Conservation (phyloP, 2,888 invertebrate genomes). For the Dicycla oo region DNA sequence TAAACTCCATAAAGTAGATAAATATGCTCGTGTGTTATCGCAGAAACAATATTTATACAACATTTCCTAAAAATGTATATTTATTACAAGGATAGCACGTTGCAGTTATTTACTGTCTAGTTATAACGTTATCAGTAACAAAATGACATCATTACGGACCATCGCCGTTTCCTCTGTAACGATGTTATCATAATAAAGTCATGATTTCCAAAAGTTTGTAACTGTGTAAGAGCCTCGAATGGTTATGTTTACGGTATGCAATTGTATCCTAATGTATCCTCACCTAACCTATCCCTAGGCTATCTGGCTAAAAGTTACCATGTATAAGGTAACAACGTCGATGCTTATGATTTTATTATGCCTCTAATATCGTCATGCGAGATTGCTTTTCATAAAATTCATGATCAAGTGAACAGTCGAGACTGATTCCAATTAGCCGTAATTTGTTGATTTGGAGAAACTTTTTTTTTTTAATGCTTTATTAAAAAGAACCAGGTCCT, state of each 20-base stretch:
- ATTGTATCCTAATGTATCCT: too few species aligned
- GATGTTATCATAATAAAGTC: slow-evolving; percentile 71
- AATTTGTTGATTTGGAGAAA: slow-evolving; percentile 18
- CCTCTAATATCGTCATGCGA: slow-evolving; percentile 25
- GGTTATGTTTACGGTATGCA: slow-evolving; percentile 56
- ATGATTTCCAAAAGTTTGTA: slow-evolving; percentile 70
- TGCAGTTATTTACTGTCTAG: slow-evolving; percentile 72
- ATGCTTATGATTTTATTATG: slow-evolving; percentile 56
- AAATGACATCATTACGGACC: slow-evolving; percentile 76
- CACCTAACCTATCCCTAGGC: slow-evolving; percentile 8
- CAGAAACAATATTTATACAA: slow-evolving; percentile 35
- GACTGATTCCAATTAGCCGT: slow-evolving; percentile 5
- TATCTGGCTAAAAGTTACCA: slow-evolving; percentile 42
- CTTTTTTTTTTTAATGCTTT: too few species aligned
- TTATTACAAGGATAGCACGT: slow-evolving; percentile 55
- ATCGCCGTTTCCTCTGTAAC: slow-evolving; percentile 71
- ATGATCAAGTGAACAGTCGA: slow-evolving; percentile 9
- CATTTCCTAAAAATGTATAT: slow-evolving; percentile 56
- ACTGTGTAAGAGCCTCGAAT: slow-evolving; percentile 57
- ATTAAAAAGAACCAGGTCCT: too few species aligned
- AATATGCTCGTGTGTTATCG: slow-evolving; percentile 34
- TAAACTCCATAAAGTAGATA: slow-evolving; percentile 21
- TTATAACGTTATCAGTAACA: slow-evolving; percentile 74
- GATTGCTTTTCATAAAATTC: slow-evolving; percentile 22
- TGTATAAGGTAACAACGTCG: slow-evolving; percentile 55